Conservation (phyloP, 2,113 vertebrate genomes). For the Rissa tridactyla region DNA sequence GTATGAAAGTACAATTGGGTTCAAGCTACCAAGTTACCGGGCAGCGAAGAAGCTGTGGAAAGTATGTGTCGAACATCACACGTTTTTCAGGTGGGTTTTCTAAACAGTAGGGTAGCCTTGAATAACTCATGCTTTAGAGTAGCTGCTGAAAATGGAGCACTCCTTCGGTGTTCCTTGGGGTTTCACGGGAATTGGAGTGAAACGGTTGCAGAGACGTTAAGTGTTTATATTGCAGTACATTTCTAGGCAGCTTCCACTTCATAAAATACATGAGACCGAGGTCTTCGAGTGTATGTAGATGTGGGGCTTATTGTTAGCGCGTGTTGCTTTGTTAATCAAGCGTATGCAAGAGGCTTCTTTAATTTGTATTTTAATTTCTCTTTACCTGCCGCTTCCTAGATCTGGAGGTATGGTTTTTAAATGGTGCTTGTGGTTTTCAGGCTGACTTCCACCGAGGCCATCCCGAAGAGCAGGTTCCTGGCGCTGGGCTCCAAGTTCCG, state of each 20-base stretch:
- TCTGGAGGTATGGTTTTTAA: not conserved
- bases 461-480: constrained; percentile 91
- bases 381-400: not conserved
- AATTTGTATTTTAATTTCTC: not conserved
- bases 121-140: not conserved
- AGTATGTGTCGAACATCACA: constrained; percentile 98
- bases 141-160: not conserved
- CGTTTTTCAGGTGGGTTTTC: constrained; percentile 92
- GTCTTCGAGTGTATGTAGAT: not conserved
- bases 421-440: constrained; percentile 43
- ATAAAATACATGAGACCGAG: not conserved
- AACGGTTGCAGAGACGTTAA: not conserved
- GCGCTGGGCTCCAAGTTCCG: constrained; percentile 96
- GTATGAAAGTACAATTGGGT: constrained; percentile 96
- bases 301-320: not conserved
- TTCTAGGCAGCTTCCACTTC: not conserved
- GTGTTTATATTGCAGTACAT: not conserved
- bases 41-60: constrained; percentile 99
- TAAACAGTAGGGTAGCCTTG: not conserved
- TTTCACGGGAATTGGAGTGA: not conserved
- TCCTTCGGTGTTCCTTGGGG: not conserved
- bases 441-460: constrained; percentile 91
- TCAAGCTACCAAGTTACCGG: constrained; percentile 95
- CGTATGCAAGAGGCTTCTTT: not conserved
- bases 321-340: not conserved